phyloP scores from a whole-genome alignment of 2,113 vertebrate species.

The Calidris pugnax region DNA sequence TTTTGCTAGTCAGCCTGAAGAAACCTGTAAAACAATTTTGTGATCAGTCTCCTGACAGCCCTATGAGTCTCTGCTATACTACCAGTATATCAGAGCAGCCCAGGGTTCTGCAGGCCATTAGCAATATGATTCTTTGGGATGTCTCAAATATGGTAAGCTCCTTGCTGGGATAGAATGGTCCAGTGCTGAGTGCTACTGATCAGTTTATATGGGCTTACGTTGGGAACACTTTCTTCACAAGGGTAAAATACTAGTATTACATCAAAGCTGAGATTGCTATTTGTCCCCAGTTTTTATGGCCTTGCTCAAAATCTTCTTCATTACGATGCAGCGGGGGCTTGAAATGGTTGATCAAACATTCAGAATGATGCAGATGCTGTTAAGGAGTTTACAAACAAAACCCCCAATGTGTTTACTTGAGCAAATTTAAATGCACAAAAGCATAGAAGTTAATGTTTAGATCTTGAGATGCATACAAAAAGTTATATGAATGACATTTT shows the following conservation, averaged over 20 bases:
- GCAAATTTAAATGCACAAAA: background rate
- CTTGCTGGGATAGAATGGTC: background rate
- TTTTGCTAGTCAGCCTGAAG: background rate
- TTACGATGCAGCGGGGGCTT: background rate
- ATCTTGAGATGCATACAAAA: background rate
- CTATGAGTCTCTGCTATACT: fast-evolving
- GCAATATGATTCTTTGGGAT: background rate
- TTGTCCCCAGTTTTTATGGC: background rate
- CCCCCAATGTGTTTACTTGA: background rate
- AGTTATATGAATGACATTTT: background rate
- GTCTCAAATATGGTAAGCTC: background rate
- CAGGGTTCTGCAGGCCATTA: background rate
- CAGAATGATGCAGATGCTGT: background rate
- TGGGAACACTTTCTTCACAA: background rate
- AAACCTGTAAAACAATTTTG: background rate
- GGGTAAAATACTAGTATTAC: background rate
- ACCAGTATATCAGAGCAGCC: background rate
- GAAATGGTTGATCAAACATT: background rate
- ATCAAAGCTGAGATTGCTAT: background rate
- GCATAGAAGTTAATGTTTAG: background rate
- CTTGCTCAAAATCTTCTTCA: background rate
- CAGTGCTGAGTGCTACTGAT: background rate
- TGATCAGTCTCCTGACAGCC: background rate
- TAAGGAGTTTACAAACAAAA: background rate
- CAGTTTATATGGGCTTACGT: background rate